phyloP scores from a whole-genome alignment of 2,888 invertebrate species.

The Paralinhomoeus sp. region DNA sequence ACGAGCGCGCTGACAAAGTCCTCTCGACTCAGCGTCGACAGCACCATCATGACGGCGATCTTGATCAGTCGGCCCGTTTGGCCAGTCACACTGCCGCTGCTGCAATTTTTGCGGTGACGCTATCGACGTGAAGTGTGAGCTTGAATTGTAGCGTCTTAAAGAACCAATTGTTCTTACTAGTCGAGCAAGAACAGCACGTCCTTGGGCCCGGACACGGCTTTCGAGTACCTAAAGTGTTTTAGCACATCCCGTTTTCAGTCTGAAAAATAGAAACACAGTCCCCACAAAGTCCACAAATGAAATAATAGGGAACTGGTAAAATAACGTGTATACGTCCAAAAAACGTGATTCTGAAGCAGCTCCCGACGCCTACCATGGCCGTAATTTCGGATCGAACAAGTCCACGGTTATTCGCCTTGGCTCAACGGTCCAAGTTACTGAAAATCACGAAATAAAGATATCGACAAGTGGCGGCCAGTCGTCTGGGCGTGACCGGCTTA shows the following conservation, averaged over 20 bases:
- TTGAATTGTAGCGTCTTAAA: neutral
- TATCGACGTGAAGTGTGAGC: too few relatives aligned
- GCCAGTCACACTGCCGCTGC: conserved; percentile 9
- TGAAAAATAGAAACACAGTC: too few relatives aligned
- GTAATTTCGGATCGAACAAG: conserved; percentile 20
- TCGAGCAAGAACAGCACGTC: conserved; percentile 23
- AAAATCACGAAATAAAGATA: neutral
- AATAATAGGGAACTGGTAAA: too few relatives aligned
- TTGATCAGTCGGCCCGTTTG: conserved; percentile 21
- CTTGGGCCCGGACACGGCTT: conserved; percentile 17
- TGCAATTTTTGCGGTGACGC: too few relatives aligned
- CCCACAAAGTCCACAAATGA: too few relatives aligned
- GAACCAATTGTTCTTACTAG: conserved; percentile 12
- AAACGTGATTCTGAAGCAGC: too few relatives aligned
- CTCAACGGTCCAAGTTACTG: neutral
- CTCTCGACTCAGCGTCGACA: conserved; percentile 18
- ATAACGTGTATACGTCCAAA: too few relatives aligned
- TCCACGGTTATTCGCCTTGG: conserved; percentile 19
- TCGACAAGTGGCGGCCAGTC: neutral
- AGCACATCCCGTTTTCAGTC: too few relatives aligned
- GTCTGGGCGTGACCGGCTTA: neutral
- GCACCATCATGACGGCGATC: conserved; percentile 16
- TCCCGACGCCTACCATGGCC: conserved; percentile 22
- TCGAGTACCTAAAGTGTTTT: conserved; percentile 12
- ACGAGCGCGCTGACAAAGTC: conserved; percentile 20